Evolutionary conservation across 2,888 invertebrate genomes (phyloP).

Genomic region (Eulithis prunata): DNA sequence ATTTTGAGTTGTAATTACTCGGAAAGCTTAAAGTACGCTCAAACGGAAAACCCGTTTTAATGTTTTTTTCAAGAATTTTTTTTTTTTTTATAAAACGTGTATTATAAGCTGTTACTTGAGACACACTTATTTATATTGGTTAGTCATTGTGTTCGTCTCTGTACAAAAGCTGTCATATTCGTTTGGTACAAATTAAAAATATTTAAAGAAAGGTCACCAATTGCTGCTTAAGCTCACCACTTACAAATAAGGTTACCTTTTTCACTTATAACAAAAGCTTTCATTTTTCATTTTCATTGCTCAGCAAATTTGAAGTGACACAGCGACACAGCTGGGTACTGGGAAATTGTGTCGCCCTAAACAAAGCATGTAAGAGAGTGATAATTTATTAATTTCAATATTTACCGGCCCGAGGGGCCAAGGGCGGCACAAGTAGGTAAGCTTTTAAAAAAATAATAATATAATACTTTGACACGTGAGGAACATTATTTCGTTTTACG

Average conservation of each 20-base stretch:
- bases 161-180: too few species aligned
- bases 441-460: constrained; percentile 18
- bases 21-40: constrained; percentile 5
- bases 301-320: neutral
- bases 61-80: neutral
- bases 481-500: neutral
- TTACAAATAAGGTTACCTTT: too few species aligned
- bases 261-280: neutral
- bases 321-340: neutral
- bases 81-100: too few species aligned
- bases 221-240: too few species aligned
- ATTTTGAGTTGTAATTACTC: constrained; percentile 44
- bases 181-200: too few species aligned
- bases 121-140: too few species aligned
- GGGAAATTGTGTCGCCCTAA: constrained; percentile 16
- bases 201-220: too few species aligned
- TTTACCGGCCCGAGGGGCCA: constrained; percentile 8
- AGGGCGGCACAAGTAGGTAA: constrained; percentile 6
- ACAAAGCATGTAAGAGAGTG: constrained; percentile 19
- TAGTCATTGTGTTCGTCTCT: too few species aligned
- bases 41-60: neutral
- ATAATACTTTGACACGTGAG: neutral
- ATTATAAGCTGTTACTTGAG: too few species aligned
- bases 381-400: constrained; percentile 28
- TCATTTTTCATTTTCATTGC: neutral